Conservation (phyloP, 2,888 invertebrate species). For the Lasius fuliginosus region DNA sequence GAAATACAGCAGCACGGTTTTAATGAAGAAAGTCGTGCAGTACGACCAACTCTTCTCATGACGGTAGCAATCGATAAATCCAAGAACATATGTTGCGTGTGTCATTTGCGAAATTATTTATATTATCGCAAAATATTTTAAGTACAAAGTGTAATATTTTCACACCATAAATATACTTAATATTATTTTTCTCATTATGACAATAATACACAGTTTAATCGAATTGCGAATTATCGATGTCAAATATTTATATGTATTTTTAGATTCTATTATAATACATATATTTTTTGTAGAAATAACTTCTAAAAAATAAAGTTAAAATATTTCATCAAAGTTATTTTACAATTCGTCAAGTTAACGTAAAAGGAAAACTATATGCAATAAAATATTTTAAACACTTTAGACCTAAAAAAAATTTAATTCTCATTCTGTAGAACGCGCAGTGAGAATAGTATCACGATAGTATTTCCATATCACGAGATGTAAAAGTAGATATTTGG, state of each 20-base stretch:
- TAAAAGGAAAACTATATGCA: background rate
- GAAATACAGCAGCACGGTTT: constrained; percentile 73
- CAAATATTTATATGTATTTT: background rate
- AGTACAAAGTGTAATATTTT: background rate
- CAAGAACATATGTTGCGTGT: constrained; percentile 17
- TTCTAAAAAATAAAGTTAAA: background rate
- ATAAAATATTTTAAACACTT: background rate
- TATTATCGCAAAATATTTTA: background rate
- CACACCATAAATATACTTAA: background rate
- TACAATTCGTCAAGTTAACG: background rate
- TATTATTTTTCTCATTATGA: background rate
- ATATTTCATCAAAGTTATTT: background rate
- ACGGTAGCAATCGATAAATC: constrained; percentile 59
- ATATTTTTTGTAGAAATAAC: background rate
- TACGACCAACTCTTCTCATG: constrained; percentile 50
- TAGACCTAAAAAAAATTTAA: background rate
- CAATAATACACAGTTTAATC: background rate
- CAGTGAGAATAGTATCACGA: background rate
- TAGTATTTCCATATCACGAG: background rate
- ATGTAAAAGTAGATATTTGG: constrained; percentile 6
- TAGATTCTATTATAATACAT: background rate
- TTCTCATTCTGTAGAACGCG: background rate
- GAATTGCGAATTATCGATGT: background rate
- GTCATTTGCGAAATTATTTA: background rate
- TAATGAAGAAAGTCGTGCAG: constrained; percentile 58